Evolutionary conservation across 2,888 invertebrate genomes (phyloP), one percentile per base, ranked within the genome.

Genomic region (Pedicia rivosa): DNA sequence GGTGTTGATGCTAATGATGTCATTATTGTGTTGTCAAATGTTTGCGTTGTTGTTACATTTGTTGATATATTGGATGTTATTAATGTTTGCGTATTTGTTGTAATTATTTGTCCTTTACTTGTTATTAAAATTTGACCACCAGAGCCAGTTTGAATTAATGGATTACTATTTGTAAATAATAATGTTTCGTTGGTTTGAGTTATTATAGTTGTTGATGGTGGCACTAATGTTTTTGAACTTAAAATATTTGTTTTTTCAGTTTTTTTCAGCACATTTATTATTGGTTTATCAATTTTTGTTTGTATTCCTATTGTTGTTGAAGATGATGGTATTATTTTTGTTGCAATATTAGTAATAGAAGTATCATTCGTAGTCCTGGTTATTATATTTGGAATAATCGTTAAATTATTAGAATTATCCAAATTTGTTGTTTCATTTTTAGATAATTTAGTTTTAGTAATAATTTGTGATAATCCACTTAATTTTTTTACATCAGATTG

Each of bases 151-250:
- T 35, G 35, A 8, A 35, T 35, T 9, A 35, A 26, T 7, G 25
- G 35, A 4, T 17, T 20, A 17, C 26, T 17, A 15, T 35, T 35
- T 13, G 13, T 10, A 4, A 27, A 27, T 13, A 27, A 3, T 27
- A 13, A 12, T 13, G 5, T 8, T 5, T 20, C 8, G 8, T 20
- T 20, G 8, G 20, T 6, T 20, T 20, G 20, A 22, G 12, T 20
- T 13, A 8, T 20, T 13, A 20, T 20, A 13, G 13, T 7, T 20
- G n/a, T 20, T 22, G 32, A n/a, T n/a, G n/a, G n/a, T 57, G 35
- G 48, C 48, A 40, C 64, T 61, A 30, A 62, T 47, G 5, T 68
- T 56, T 25, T 67, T 64, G 3, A 35, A 34, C 30, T 34, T 24
- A 24, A 24, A 10, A 24, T 24, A 24, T 24, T 24, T 24, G 24